Conservation (phyloP, 2,888 invertebrate species). For the Neoscelio sp. region DNA sequence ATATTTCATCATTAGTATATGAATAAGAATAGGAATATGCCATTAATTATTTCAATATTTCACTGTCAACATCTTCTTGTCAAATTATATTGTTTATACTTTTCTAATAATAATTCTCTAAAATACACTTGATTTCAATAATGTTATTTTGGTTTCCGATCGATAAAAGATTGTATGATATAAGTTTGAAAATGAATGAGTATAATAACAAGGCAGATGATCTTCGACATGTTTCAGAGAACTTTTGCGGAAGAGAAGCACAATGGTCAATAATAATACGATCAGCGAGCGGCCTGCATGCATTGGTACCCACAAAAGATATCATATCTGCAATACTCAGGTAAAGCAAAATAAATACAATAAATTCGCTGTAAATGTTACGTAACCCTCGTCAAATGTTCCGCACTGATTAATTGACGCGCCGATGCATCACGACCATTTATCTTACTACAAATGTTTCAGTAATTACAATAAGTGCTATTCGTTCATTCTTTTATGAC, state of each 20-base stretch:
- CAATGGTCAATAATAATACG: slow-evolving; percentile 76
- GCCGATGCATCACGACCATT: slow-evolving; percentile 50
- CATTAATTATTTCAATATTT: too few relatives aligned
- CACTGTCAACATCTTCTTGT: too few relatives aligned
- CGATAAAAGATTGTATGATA: slow-evolving; percentile 4
- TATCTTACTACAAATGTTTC: slow-evolving; percentile 53
- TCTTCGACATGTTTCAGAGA: slow-evolving; percentile 72
- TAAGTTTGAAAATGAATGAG: slow-evolving; percentile 9
- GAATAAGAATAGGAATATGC: too few relatives aligned
- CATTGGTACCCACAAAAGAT: slow-evolving; percentile 89
- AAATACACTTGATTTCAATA: too few relatives aligned
- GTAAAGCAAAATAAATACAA: slow-evolving; percentile 83
- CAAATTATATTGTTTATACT: too few relatives aligned
- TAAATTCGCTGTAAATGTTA: slow-evolving; percentile 34
- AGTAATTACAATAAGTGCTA: slow-evolving; percentile 58
- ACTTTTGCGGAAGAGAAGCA: slow-evolving; percentile 77
- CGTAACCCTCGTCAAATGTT: slow-evolving; percentile 53
- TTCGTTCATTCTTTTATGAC: slow-evolving; percentile 34
- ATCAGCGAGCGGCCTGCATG: slow-evolving; percentile 84
- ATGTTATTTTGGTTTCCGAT: slow-evolving; percentile 17
- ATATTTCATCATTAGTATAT: too few relatives aligned
- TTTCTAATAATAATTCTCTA: too few relatives aligned
- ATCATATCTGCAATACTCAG: slow-evolving; percentile 92
- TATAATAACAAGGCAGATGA: slow-evolving; percentile 29
- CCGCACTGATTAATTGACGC: slow-evolving; percentile 65